Evolutionary conservation across 2,888 invertebrate species (phyloP).

Genomic region (Drosophila anomalata): DNA sequence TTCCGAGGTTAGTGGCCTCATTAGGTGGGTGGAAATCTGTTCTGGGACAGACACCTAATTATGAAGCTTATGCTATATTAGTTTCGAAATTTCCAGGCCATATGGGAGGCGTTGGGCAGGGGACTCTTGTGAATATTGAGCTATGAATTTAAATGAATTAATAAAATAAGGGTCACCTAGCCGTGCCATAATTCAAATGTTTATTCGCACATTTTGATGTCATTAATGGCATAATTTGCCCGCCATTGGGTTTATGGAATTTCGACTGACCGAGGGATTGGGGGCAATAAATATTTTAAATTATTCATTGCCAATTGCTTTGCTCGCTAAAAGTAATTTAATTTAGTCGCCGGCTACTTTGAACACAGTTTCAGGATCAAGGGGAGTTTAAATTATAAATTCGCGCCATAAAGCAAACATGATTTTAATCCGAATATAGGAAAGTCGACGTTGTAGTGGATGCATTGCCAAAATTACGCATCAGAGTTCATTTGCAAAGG

Average conservation of each 20-base stretch:
- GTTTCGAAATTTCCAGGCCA: slow-evolving; percentile 51
- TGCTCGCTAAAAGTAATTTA: slow-evolving; percentile 33
- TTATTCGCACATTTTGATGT: slow-evolving; percentile 69
- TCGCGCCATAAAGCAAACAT: neutral
- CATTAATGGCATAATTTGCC: slow-evolving; percentile 66
- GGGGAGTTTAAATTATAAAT: slow-evolving; percentile 2
- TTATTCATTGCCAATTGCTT: slow-evolving; percentile 35
- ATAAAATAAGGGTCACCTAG: slow-evolving; percentile 67
- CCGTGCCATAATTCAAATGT: slow-evolving; percentile 62
- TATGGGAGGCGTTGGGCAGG: slow-evolving; percentile 11
- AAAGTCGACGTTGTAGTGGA: slow-evolving; percentile 33
- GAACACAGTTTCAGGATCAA: slow-evolving; percentile 1
- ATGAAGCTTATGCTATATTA: slow-evolving; percentile 71
- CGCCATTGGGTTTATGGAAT: slow-evolving; percentile 18
- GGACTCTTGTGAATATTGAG: slow-evolving; percentile 47
- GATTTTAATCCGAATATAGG: slow-evolving; percentile 32
- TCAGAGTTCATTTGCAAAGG: slow-evolving; percentile 32
- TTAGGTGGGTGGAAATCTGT: slow-evolving; percentile 25
- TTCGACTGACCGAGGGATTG: slow-evolving; percentile 15
- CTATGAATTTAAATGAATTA: slow-evolving; percentile 78
- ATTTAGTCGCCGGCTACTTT: slow-evolving; percentile 24
- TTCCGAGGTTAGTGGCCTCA: slow-evolving; percentile 14
- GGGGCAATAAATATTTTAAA: slow-evolving; percentile 38
- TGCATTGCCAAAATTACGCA: slow-evolving; percentile 45
- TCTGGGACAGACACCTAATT: slow-evolving; percentile 67